Conservation (phyloP, 2,888 invertebrate species). For the Meandrusa payeni region DNA sequence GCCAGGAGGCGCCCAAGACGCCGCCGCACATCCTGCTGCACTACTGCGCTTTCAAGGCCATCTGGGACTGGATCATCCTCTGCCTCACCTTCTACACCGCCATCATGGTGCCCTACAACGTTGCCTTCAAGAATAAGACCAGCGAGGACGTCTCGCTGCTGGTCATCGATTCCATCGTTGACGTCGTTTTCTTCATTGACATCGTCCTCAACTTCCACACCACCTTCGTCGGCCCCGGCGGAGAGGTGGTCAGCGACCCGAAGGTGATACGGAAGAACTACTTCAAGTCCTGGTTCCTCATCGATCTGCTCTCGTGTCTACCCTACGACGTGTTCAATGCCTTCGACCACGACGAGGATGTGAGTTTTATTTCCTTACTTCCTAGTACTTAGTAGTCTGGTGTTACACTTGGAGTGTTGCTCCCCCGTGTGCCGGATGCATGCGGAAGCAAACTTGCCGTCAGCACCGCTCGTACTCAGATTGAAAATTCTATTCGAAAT, state of each 20-base stretch:
- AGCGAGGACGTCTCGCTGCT: constrained; percentile 97
- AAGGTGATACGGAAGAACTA: constrained; percentile 99
- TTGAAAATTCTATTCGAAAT: too few relatives aligned
- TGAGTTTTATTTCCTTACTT: constrained; percentile 79
- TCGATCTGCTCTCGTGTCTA: constrained; percentile 98
- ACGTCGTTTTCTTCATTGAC: constrained; percentile 99
- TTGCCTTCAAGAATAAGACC: constrained; percentile 99
- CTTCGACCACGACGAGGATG: constrained; percentile 99
- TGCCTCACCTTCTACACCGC: constrained; percentile 99
- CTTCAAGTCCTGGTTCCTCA: constrained; percentile 99
- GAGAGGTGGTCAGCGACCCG: constrained; percentile 98
- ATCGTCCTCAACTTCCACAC: constrained; percentile 99
- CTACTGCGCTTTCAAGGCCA: constrained; percentile 99
- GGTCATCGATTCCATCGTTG: constrained; percentile 98
- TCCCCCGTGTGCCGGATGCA: too few relatives aligned
- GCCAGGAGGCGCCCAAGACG: constrained; percentile 99
- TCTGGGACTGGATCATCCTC: constrained; percentile 99
- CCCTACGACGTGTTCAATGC: constrained; percentile 99
- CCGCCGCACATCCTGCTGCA: constrained; percentile 99
- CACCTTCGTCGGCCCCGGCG: constrained; percentile 98
- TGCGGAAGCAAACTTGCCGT: too few relatives aligned
- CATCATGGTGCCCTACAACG: constrained; percentile 99
- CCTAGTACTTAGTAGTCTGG: too few relatives aligned
- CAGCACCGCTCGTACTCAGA: too few relatives aligned
- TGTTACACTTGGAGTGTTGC: too few relatives aligned